phyloP scores from a whole-genome alignment of 2,797 vertebrate genomes.

The Takifugu rubripes region DNA sequence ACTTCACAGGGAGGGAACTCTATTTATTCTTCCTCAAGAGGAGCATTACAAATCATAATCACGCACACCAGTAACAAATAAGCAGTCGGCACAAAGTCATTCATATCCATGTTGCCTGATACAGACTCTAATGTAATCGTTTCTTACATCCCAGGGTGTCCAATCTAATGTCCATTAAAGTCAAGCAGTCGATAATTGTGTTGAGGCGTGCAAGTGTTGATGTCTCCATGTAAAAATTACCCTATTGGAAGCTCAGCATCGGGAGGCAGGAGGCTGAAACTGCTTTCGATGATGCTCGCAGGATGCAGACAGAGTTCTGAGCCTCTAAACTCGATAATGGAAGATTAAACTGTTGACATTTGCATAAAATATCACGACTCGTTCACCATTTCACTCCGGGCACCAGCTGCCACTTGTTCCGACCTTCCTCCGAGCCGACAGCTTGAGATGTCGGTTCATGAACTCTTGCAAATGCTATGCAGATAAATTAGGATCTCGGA shows the following conservation, averaged over 20 bases:
- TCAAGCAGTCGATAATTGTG: constrained; percentile 53
- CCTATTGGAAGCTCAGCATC: not conserved
- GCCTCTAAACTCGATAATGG: too few relatives aligned
- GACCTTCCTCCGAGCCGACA: constrained; percentile 30
- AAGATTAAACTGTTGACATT: too few relatives aligned
- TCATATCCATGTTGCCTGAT: constrained; percentile 30
- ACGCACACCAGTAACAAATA: constrained; percentile 29
- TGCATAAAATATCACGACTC: too few relatives aligned
- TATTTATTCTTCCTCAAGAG: constrained; percentile 41
- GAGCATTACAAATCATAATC: constrained; percentile 53
- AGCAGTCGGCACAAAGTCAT: constrained; percentile 43
- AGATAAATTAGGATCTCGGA: constrained; percentile 61
- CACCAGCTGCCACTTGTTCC: constrained; percentile 5
- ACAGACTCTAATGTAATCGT: constrained; percentile 28
- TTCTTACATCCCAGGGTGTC: constrained; percentile 34
- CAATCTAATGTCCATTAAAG: constrained; percentile 59
- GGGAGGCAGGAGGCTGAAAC: not conserved
- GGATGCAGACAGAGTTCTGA: too few relatives aligned
- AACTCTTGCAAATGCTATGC: constrained; percentile 46
- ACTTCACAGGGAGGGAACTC: constrained; percentile 51
- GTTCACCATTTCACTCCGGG: not conserved
- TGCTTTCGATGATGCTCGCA: too few relatives aligned
- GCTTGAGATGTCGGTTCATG: constrained; percentile 21
- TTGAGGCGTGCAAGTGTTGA: constrained; percentile 9
- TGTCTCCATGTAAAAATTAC: constrained; percentile 10